Conservation (phyloP, 2,113 vertebrate genomes). For the Dromaius novaehollandiae region DNA sequence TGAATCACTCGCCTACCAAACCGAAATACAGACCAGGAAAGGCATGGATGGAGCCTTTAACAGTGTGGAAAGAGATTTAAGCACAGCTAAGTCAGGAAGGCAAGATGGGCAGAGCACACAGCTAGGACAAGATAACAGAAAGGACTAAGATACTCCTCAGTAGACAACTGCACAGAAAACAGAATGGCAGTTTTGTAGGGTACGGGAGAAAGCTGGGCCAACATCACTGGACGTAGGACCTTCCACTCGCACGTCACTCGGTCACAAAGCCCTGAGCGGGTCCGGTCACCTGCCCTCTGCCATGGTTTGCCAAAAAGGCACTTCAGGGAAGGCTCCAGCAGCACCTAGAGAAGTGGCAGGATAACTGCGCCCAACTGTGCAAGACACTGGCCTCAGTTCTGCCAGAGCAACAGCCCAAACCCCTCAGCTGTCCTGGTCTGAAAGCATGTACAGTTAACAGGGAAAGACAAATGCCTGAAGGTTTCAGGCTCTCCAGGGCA, state of each 20-base stretch:
- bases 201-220: background rate
- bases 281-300: background rate
- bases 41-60: background rate
- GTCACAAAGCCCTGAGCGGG: background rate
- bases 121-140: fast-evolving
- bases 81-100: background rate
- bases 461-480: background rate
- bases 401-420: background rate
- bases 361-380: fast-evolving
- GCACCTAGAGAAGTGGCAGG: background rate
- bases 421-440: background rate
- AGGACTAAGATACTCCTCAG: background rate
- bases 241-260: fast-evolving
- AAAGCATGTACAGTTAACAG: fast-evolving
- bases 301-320: background rate
- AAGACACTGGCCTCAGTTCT: background rate
- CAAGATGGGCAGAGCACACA: background rate
- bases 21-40: background rate
- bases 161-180: background rate
- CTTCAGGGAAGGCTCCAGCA: background rate
- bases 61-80: fast-evolving
- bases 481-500: background rate
- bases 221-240: fast-evolving
- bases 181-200: background rate
- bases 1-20: background rate